Conservation (phyloP, 2,888 invertebrate genomes). For the Xestia ashworthii region DNA sequence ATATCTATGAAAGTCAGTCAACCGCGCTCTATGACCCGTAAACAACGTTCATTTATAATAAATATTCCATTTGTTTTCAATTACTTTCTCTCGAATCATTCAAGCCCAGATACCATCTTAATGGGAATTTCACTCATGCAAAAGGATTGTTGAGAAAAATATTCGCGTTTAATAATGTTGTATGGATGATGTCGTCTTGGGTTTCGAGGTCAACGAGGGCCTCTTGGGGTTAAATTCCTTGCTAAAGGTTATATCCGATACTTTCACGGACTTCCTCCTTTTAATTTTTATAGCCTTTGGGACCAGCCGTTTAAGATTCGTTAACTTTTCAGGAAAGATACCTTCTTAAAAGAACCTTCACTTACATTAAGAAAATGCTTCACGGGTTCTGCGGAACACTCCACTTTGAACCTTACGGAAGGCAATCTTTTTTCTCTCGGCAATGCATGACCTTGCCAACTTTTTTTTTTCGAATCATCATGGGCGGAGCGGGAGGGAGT, state of each 20-base stretch:
- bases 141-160: constrained; percentile 5
- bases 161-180: constrained; percentile 19
- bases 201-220: constrained; percentile 5
- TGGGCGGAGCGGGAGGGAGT: no score
- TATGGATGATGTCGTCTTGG: not conserved
- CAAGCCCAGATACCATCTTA: constrained; percentile 18
- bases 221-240: constrained; percentile 11
- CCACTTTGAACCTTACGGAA: not conserved
- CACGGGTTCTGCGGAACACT: not conserved
- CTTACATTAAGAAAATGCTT: no score
- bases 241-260: not conserved
- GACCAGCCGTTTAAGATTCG: not conserved
- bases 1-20: constrained; percentile 1
- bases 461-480: no score
- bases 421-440: not conserved
- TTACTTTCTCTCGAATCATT: constrained; percentile 39
- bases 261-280: not conserved
- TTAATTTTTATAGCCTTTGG: not conserved
- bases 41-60: constrained; percentile 15
- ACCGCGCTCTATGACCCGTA: not conserved
- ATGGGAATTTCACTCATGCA: constrained; percentile 40
- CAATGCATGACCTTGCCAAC: not conserved
- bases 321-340: not conserved
- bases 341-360: not conserved
- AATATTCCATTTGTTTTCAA: constrained; percentile 44